Evolutionary conservation across 2,888 invertebrate species (phyloP), one percentile per base, ranked within the genome.

Genomic region (Aleiodes alternator): DNA sequence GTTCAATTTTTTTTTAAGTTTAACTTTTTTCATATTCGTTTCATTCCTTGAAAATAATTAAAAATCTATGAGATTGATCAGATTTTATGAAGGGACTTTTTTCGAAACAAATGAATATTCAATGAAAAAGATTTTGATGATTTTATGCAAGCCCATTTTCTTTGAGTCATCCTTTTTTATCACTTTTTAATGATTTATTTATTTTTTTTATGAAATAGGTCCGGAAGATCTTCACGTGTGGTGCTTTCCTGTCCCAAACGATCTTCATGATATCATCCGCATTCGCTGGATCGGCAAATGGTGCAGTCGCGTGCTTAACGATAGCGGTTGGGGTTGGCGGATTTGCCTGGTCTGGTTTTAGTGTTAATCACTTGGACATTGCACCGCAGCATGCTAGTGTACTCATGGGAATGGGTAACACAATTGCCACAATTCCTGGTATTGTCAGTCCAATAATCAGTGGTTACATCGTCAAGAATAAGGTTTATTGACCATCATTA

Each of bases 341-440:
- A 0, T 96, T 97, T 88, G 96, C 97, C 0, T 97, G 97, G 97
- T 94, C 96, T 6, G 97, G 97, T 79, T 76, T 73, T 89, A 95
- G 95, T 79, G 95, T 95, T 0, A 95, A 95, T 85, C 96, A 97
- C 87, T 90, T 98, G 87, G 98, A 98, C 88, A 94, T 98, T 71
- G 97, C 97, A 0, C 97, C 97, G 0, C 96, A 96, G 78, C 96
- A 96, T 90, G 97, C 97, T 9, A 95, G 97, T 87, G 94, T 98
- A 0, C 90, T 98, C 72, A 97, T 98, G 97, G 98, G 97, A 0
- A 91, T 97, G 9, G 95, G 96, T 9, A 98, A 98, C 90, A 97
- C 97, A 0, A 91, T 97, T 79, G 98, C 96, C 0, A 97, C 97
- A 0, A 90, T 98, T 70, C 97, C 98, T 0, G 98, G 98, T 38